These are phyloP conservation scores for Mythimna ferrago DNA, from an alignment of 2,888 invertebrate genomes.

Conservation along the genomic window DNA sequence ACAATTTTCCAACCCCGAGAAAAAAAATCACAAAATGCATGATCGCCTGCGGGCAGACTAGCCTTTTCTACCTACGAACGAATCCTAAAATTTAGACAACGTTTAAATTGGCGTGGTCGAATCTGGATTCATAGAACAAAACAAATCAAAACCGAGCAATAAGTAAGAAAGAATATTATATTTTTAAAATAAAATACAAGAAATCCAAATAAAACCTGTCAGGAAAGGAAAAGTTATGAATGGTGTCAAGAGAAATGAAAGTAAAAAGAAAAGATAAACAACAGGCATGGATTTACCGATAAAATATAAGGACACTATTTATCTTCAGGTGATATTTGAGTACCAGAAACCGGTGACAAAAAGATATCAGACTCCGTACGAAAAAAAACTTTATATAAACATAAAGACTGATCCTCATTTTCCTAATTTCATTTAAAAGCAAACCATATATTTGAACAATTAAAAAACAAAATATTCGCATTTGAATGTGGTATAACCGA, in stretches of 20 bases:
- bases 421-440: slow-evolving; percentile 25
- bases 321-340: slow-evolving; percentile 21
- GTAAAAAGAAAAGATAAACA: slow-evolving; percentile 41
- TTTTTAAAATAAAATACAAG: slow-evolving; percentile 29
- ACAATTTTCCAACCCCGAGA: too few relatives aligned
- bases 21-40: background rate
- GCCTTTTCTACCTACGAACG: background rate
- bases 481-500: slow-evolving; percentile 24
- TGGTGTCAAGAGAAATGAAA: slow-evolving; percentile 50
- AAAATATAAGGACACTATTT: slow-evolving; percentile 41
- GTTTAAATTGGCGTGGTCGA: background rate
- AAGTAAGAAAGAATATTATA: slow-evolving; percentile 6
- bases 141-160: background rate
- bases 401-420: slow-evolving; percentile 7
- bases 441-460: slow-evolving; percentile 8
- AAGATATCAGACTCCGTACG: slow-evolving; percentile 5
- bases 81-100: background rate
- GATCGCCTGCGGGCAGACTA: background rate
- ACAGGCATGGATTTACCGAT: slow-evolving; percentile 38
- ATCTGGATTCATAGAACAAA: background rate
- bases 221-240: slow-evolving; percentile 44
- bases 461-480: slow-evolving; percentile 25
- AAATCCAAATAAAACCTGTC: slow-evolving; percentile 30
- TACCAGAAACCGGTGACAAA: slow-evolving; percentile 20
- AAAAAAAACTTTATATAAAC: slow-evolving; percentile 14